Conservation (phyloP, 2,888 invertebrate genomes). For the Drosophila stalkeri region DNA sequence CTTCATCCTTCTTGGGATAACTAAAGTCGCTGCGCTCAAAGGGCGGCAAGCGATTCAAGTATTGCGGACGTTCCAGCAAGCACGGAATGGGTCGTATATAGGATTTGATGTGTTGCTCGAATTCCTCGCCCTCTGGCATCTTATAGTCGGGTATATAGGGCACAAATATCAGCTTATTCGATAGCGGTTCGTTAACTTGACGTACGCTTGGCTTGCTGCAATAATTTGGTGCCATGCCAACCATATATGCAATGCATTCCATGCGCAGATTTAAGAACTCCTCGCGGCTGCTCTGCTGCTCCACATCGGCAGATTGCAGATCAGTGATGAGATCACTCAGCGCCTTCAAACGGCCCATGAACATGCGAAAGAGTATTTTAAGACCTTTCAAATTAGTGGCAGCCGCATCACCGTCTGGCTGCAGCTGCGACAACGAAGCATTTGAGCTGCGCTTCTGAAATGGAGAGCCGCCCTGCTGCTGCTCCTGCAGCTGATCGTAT, state of each 20-base stretch:
- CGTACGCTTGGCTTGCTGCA: constrained; percentile 61
- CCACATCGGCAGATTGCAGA: constrained; percentile 78
- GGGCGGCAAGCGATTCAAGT: constrained; percentile 83
- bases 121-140: constrained; percentile 67
- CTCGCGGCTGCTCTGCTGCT: constrained; percentile 74
- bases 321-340: constrained; percentile 82
- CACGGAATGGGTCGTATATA: constrained; percentile 83
- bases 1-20: constrained; percentile 81
- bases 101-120: constrained; percentile 68
- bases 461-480: constrained; percentile 62
- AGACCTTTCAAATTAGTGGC: constrained; percentile 85
- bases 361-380: constrained; percentile 88
- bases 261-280: constrained; percentile 80
- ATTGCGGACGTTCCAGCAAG: constrained; percentile 81
- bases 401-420: constrained; percentile 61
- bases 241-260: constrained; percentile 83
- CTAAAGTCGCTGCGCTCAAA: constrained; percentile 82
- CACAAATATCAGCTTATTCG: constrained; percentile 67
- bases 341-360: constrained; percentile 86
- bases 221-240: constrained; percentile 69
- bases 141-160: constrained; percentile 84
- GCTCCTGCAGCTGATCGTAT: constrained; percentile 81
- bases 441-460: constrained; percentile 78
- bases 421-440: constrained; percentile 66
- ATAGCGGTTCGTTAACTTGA: constrained; percentile 38